Evolutionary conservation across 1,140 invertebrate genomes (phyloP).

Genomic region (Ceratosolen solmsi): DNA sequence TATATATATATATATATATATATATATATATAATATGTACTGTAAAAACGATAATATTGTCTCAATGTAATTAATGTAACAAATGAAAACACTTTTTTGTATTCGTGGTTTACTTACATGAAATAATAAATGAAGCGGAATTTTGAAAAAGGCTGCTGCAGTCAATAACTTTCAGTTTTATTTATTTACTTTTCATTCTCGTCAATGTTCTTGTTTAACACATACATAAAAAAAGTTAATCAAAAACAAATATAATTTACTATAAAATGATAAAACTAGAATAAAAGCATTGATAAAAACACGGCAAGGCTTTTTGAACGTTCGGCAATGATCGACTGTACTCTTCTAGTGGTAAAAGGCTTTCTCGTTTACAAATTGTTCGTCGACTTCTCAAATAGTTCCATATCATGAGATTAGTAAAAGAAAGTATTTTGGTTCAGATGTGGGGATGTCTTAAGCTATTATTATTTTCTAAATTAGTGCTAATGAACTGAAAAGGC

Average conservation of each 20-base stretch:
- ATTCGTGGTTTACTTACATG: no score
- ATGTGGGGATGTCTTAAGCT: slow-evolving; percentile 29
- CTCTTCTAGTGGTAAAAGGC: background rate
- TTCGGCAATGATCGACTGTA: slow-evolving; percentile 41
- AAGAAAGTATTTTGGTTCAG: slow-evolving; percentile 48
- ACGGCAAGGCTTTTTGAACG: slow-evolving; percentile 26
- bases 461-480: background rate
- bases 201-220: background rate
- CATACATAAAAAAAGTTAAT: background rate
- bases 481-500: slow-evolving; percentile 1
- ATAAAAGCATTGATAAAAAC: background rate
- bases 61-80: no score
- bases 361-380: slow-evolving; percentile 11
- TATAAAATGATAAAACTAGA: background rate
- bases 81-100: no score
- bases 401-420: background rate
- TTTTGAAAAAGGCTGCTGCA: no score
- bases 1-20: no score
- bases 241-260: background rate
- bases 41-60: no score
- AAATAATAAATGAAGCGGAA: background rate
- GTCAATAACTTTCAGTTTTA: no score
- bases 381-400: background rate
- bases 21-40: no score
- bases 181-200: background rate